phyloP scores from a whole-genome alignment of 1,140 invertebrate species.

The Drosophila aff. region DNA sequence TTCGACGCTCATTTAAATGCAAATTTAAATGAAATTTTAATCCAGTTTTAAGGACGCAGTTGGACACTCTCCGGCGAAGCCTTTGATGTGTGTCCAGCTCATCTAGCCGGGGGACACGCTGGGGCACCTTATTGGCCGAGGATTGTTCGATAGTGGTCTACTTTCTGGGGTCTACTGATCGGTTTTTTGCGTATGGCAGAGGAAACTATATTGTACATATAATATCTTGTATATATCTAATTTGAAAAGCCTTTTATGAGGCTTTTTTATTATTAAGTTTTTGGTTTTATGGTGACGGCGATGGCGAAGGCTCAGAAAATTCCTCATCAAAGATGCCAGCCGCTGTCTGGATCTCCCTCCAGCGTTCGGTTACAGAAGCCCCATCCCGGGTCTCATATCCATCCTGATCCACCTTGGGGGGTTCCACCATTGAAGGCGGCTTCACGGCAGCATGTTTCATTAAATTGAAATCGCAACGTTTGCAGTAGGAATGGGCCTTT shows the following conservation, averaged over 20 bases:
- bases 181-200: neutral
- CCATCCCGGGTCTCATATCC: neutral
- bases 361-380: slow-evolving; percentile 6
- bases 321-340: slow-evolving; percentile 9
- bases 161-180: neutral
- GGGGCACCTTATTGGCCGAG: slow-evolving; percentile 11
- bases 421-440: neutral
- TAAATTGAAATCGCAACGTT: slow-evolving; percentile 8
- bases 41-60: slow-evolving; percentile 74
- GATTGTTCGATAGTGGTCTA: slow-evolving; percentile 24
- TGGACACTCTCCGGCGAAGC: slow-evolving; percentile 42
- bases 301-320: neutral
- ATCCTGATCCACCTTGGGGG: neutral
- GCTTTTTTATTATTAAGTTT: no score
- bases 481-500: neutral
- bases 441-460: neutral
- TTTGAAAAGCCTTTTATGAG: no score
- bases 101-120: slow-evolving; percentile 14
- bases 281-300: neutral
- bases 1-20: slow-evolving; percentile 81
- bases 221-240: no score
- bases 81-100: slow-evolving; percentile 63
- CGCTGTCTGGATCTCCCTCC: slow-evolving; percentile 1
- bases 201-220: no score
- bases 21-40: slow-evolving; percentile 85